Conservation (phyloP, 1,140 invertebrate species). For the Galleria mellonella region DNA sequence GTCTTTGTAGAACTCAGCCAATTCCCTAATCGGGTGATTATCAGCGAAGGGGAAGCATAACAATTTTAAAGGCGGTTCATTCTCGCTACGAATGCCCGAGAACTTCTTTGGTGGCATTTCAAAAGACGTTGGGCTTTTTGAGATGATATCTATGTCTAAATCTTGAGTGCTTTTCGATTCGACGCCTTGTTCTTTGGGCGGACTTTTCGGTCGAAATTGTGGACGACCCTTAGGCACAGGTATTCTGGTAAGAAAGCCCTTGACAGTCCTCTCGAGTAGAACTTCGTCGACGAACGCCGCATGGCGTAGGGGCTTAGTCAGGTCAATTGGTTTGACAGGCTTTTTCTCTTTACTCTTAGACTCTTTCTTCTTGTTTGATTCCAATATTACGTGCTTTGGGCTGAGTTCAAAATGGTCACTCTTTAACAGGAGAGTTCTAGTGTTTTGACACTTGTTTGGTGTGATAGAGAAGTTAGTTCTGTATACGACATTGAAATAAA, state of each 20-base stretch:
- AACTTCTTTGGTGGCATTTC: slow-evolving; percentile 63
- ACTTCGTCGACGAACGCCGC: slow-evolving; percentile 59
- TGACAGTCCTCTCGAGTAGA: slow-evolving; percentile 34
- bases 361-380: slow-evolving; percentile 61
- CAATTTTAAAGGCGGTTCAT: slow-evolving; percentile 55
- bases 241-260: slow-evolving; percentile 52
- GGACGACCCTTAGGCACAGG: slow-evolving; percentile 41
- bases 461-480: slow-evolving; percentile 93
- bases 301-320: slow-evolving; percentile 53
- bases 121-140: slow-evolving; percentile 54
- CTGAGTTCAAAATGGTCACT: slow-evolving; percentile 93
- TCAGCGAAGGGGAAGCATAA: slow-evolving; percentile 61
- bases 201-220: slow-evolving; percentile 12
- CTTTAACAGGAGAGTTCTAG: slow-evolving; percentile 86
- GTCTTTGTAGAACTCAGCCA: slow-evolving; percentile 66
- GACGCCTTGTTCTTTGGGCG: slow-evolving; percentile 18
- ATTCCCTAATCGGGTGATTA: slow-evolving; percentile 57
- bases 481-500: slow-evolving; percentile 87
- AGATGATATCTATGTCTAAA: slow-evolving; percentile 31
- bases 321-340: slow-evolving; percentile 35
- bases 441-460: slow-evolving; percentile 82
- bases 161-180: slow-evolving; percentile 52
- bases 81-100: slow-evolving; percentile 49
- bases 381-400: slow-evolving; percentile 77
- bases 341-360: slow-evolving; percentile 38